phyloP scores from a whole-genome alignment of 2,113 vertebrate species.

The Tragelaphus scriptus region DNA sequence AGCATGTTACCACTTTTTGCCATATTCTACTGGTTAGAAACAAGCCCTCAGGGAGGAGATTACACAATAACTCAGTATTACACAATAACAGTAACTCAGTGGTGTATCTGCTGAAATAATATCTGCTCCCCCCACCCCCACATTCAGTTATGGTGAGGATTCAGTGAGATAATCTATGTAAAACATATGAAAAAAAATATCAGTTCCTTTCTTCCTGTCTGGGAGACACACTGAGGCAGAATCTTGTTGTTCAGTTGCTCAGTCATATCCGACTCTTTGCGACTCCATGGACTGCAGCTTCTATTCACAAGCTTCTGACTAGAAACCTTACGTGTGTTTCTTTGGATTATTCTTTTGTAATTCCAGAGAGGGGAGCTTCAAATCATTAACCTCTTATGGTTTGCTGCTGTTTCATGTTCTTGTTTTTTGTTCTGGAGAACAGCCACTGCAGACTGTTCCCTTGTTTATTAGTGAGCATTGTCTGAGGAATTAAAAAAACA shows the following conservation, averaged over 20 bases:
- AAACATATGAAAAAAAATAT: background rate
- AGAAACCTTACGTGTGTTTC: background rate
- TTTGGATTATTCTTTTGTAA: conserved; percentile 4
- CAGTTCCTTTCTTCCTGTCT: background rate
- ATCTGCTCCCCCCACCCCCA: background rate
- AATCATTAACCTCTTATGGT: background rate
- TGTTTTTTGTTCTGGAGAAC: background rate
- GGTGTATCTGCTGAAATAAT: too few relatives aligned
- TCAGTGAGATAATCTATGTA: background rate
- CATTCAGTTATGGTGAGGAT: background rate
- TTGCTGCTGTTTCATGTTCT: background rate
- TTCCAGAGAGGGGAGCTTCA: conserved; percentile 3
- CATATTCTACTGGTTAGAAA: background rate
- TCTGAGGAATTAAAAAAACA: background rate
- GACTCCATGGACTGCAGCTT: background rate
- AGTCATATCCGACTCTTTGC: background rate
- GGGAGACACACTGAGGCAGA: background rate
- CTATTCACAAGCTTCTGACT: background rate
- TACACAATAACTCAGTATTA: too few relatives aligned
- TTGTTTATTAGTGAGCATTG: background rate
- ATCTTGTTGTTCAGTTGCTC: background rate
- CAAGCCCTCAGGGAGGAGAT: background rate
- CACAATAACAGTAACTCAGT: too few relatives aligned
- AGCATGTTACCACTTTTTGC: background rate
- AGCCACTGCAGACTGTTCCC: background rate